Evolutionary conservation across 1,140 invertebrate genomes (phyloP).

Genomic region (Acyrthosiphon pisum): DNA sequence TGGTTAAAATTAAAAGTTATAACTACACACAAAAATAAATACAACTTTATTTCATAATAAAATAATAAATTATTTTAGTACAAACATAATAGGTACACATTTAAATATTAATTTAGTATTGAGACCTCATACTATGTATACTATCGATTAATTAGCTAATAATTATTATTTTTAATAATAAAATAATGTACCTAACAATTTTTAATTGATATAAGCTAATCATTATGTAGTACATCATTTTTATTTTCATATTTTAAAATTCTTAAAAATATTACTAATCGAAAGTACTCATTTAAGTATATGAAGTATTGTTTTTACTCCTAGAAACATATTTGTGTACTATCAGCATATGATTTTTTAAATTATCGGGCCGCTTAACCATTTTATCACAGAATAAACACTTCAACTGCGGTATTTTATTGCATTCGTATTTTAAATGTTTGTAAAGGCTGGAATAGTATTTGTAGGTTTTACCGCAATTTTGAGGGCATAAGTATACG

Average conservation of each 20-base stretch:
- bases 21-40: not conserved
- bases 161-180: not conserved
- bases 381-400: constrained; percentile 70
- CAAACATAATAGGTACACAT: not conserved
- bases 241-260: too few species aligned
- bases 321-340: constrained; percentile 45
- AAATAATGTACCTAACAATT: not conserved
- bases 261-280: not conserved
- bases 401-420: constrained; percentile 69
- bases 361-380: constrained; percentile 61
- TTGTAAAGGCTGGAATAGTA: constrained; percentile 56
- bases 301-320: not conserved
- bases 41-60: not conserved
- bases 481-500: not conserved
- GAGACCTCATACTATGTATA: not conserved
- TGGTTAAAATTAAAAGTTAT: not conserved
- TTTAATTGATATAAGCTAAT: not conserved
- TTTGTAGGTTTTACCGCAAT: constrained; percentile 60
- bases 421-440: constrained; percentile 60
- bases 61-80: not conserved
- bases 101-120: not conserved
- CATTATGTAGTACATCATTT: not conserved
- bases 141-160: too few species aligned
- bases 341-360: constrained; percentile 60
- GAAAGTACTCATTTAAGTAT: not conserved